phyloP scores from a whole-genome alignment of 37 sponge, comb jelly and placozoan genomes.

The Chondrilla cf. caribensis region DNA sequence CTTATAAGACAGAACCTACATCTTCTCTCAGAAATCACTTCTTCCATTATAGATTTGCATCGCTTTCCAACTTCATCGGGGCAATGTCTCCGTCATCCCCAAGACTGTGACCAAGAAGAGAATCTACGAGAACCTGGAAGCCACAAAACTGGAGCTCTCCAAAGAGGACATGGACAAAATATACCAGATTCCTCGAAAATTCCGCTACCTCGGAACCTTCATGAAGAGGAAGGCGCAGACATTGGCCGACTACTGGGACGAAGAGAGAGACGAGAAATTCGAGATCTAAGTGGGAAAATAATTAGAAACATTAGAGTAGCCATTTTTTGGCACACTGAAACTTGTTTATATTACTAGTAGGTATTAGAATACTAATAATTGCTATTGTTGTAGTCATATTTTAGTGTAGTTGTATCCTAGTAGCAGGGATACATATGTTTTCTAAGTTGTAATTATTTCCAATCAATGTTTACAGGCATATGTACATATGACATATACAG shows the following conservation, averaged over 20 bases:
- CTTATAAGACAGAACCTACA: too few species aligned
- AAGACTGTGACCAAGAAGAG: constrained; percentile 76
- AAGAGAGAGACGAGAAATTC: constrained; percentile 33
- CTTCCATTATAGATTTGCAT: constrained; percentile 48
- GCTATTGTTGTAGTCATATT: too few species aligned
- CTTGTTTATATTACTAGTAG: neutral
- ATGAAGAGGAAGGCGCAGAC: constrained; percentile 16
- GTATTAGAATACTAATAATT: too few species aligned
- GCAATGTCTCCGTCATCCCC: constrained; percentile 64
- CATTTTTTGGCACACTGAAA: neutral
- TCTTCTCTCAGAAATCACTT: too few species aligned
- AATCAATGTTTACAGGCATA: too few species aligned
- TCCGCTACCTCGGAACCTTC: constrained; percentile 31
- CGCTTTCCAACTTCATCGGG: constrained; percentile 61
- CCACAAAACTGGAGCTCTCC: constrained; percentile 58
- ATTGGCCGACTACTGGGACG: constrained; percentile 60
- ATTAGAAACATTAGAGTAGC: neutral
- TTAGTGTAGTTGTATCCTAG: too few species aligned
- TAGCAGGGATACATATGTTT: too few species aligned
- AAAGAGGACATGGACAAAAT: constrained; percentile 76
- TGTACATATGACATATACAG: too few species aligned
- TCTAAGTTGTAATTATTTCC: too few species aligned
- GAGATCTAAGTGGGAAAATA: neutral
- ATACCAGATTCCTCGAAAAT: constrained; percentile 31
- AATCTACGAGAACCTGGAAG: constrained; percentile 70